Conservation (phyloP, 1,140 invertebrate species). For the Pseudomyrmex gracilis region DNA sequence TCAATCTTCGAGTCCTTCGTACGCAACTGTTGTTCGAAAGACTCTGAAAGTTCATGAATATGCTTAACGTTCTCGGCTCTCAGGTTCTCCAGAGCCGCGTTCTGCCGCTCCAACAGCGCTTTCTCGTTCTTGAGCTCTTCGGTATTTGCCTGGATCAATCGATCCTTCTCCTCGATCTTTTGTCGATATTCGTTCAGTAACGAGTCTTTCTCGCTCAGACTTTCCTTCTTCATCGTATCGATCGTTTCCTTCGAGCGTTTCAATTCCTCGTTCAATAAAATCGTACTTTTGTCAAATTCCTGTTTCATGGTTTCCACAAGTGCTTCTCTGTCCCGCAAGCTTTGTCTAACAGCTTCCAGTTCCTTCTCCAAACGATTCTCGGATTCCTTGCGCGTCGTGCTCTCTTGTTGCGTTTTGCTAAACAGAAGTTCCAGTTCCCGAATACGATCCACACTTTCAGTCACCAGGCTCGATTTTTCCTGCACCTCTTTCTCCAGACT, state of each 20-base stretch:
- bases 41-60: constrained; percentile 81
- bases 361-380: constrained; percentile 81
- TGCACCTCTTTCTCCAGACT: constrained; percentile 73
- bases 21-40: constrained; percentile 85
- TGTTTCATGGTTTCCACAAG: constrained; percentile 79
- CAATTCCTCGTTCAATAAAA: constrained; percentile 81
- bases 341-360: constrained; percentile 69
- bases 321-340: constrained; percentile 75
- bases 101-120: constrained; percentile 71
- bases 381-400: constrained; percentile 83
- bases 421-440: constrained; percentile 84
- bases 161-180: constrained; percentile 77
- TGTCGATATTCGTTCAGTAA: constrained; percentile 73
- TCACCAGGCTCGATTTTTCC: constrained; percentile 54
- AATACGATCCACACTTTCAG: constrained; percentile 82
- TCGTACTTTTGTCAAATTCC: constrained; percentile 76
- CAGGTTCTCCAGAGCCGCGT: constrained; percentile 71
- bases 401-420: constrained; percentile 86
- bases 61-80: constrained; percentile 85
- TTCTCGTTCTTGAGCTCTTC: constrained; percentile 78
- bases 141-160: constrained; percentile 72
- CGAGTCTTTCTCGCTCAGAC: constrained; percentile 69
- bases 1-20: constrained; percentile 82
- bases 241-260: constrained; percentile 78
- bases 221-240: constrained; percentile 74